Evolutionary conservation across 2,888 invertebrate genomes (phyloP), one percentile per base, ranked within the genome.

Genomic region (Theretra japonica): DNA sequence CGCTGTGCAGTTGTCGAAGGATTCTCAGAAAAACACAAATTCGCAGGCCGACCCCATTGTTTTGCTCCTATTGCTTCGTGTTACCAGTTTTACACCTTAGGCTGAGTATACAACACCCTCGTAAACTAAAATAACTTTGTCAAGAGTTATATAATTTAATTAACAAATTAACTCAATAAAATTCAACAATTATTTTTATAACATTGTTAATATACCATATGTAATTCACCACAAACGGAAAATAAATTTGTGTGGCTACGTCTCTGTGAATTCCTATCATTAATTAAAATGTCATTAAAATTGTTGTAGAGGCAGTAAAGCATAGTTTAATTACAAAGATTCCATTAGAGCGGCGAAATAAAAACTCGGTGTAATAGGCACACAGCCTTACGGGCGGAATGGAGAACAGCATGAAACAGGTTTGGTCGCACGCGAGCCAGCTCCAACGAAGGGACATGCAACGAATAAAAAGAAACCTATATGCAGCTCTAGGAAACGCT

Each of bases 401-500:
- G 88, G 88, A 87, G 87, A 89, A 85, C 88, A 87, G 86, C 88
- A 84, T 83, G 81, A 90, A 94, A 94, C 94, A 86, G 93, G 94
- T 93, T 94, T 90, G 86, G 85, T 85, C 87, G 90, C 94, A 94
- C 93, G 93, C 92, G 89, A 94, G 90, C 88, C 90, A 85, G 86
- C 89, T 87, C 87, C 86, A 84, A 79, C 83, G 87, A 85, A 90
- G 91, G 90, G 89, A 89, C 91, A 92, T 91, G 92, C 93, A 92
- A 92, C 88, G 84, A 93, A 90, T 91, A 94, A 94, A 94, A 94
- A 92, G 87, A 92, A 90, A 90, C 90, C 91, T 90, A 94, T 89
- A 93, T 93, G 94, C 93, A 94, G 88, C 94, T 92, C 94, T 94
- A 94, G 93, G 94, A 94, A 94, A 91, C 86, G 89, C 91, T 93